Evolutionary conservation across 1,140 invertebrate genomes (phyloP), one percentile per base, ranked within the genome.

Genomic region (Uloborus diversus): DNA sequence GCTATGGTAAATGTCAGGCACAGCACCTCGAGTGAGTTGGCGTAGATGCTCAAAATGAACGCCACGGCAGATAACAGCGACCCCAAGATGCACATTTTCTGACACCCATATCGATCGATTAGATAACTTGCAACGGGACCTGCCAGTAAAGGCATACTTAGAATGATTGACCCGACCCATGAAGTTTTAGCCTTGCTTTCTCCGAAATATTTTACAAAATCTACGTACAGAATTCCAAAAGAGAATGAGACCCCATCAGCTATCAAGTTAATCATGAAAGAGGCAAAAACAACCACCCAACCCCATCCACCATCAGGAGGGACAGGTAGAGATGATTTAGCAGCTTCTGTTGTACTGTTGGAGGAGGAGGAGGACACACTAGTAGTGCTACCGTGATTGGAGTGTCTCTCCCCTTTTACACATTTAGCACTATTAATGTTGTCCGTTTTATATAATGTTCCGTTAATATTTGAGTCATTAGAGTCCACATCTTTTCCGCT

Each of bases 171-270:
- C 0, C 94, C 94, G 35, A 97, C 94, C 92, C 94, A 95, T 0
- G 95, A 93, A 0, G 95, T 96, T 84, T 94, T 94, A n/a, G 92
- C 91, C 83, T 94, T 94, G 53, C 85, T 86, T 47, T 92, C 92
- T 9, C 90, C 88, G 85, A 97, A 98, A 83, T 96, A 92, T 4
- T 92, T 88, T n/a, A 95, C 87, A 84, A 98, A 93, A 84, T 97
- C 92, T 0, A 93, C 92, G 83, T 94, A 95, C 17, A 98, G 90
- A 0, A 97, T 87, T 0, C 96, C 96, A 85, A 97, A 97, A 0
- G 95, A 96, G 84, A 97, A 96, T 33, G 94, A 94, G 11, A 98
- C 92, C 0, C 96, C 96, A 86, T 98, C 96, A n/a, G 95, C 94
- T 81, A 97, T 96, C 27, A 97, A 88, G 85, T 96, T 96, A 62